These are phyloP conservation scores for Pristionchus maxplancki DNA, from an alignment of 2,888 invertebrate genomes.

Conservation along the genomic window DNA sequence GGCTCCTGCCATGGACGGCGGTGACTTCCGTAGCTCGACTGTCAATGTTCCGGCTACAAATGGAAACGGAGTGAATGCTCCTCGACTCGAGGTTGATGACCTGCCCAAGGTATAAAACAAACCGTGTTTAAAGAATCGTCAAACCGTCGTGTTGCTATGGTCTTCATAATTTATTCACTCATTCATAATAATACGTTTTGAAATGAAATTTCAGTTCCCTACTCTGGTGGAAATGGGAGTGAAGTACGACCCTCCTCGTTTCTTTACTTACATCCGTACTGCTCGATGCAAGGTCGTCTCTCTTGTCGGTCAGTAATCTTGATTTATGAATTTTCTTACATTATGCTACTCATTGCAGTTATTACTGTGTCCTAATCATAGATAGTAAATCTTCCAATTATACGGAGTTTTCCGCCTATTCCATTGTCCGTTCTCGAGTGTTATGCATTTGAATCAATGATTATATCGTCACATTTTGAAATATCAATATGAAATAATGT, in stretches of 20 bases:
- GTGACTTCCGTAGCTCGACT: slow-evolving; percentile 57
- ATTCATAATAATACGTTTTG: no score
- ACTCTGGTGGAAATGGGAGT: slow-evolving; percentile 44
- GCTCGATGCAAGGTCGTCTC: slow-evolving; percentile 49
- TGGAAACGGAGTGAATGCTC: background rate
- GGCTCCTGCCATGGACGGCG: slow-evolving; percentile 67
- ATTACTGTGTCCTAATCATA: no score
- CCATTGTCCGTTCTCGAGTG: no score
- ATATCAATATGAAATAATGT: no score
- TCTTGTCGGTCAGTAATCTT: slow-evolving; percentile 15
- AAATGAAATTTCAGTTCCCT: slow-evolving; percentile 36
- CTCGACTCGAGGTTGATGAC: background rate
- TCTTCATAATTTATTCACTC: no score
- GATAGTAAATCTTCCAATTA: no score
- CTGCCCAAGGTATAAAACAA: background rate
- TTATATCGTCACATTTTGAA: no score
- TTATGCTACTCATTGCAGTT: background rate
- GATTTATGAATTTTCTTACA: background rate
- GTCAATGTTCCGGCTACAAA: background rate
- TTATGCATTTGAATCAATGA: no score
- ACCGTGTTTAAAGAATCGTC: no score
- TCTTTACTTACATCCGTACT: slow-evolving; percentile 28
- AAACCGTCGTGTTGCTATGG: no score
- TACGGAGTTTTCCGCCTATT: no score
- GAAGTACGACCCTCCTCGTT: slow-evolving; percentile 30